Base-by-base conservation (phyloP, 2,888 invertebrate species). In the Heteromyza rotundicornis region DNA sequence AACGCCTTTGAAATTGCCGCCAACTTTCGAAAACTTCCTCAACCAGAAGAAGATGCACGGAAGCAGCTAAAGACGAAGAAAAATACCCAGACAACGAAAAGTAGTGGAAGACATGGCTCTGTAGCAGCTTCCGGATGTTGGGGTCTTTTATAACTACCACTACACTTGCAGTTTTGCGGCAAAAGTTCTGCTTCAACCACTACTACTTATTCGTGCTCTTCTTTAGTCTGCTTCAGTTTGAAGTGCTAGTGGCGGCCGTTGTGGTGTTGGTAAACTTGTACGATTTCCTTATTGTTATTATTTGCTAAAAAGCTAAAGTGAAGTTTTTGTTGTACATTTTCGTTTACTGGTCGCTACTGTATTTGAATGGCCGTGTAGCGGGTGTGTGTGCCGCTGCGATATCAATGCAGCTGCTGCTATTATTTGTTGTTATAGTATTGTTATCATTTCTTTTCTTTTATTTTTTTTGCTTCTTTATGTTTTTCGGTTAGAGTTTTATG, bases 1-100 rank as follows among this genome's bases (percentile, higher is more conserved):
- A 66, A 71, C 73, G 72, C 71, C 69, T 72, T 69, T 62, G 54
- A 62, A 74, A 70, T 65, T 74, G 67, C 65, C 20, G 32, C 22
- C 61, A 16, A 19, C 47, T 47, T 47, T 20, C 2, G 47, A 47
- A 47, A 47, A 20, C 47, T 47, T 47, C 47, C 3, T 20, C 20
- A 47, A 19, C 5, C 20, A 17, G 7, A 47, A 17, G 47, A 17
- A 47, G 40, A 17, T 20, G 47, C 7, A 47, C 7, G 20, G 47
- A 47, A 47, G 47, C 3, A 40, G 47, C 47, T 19, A 19, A 47
- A 47, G 20, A n/a, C 40, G n/a, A 19, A 47, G 47, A 3, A 40
- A 40, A 40, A n/a, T 10, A 40, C 10, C 10, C 19, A 47, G 47
- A 47, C 19, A 40, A 14, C 19, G n/a, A 47, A 47, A 17, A 17